A percentile compares a stretch with the other conserved stretches of the same genome.
Conservation (phyloP, 2,797 vertebrate species). For the Petrocephalus sullivani region DNA sequence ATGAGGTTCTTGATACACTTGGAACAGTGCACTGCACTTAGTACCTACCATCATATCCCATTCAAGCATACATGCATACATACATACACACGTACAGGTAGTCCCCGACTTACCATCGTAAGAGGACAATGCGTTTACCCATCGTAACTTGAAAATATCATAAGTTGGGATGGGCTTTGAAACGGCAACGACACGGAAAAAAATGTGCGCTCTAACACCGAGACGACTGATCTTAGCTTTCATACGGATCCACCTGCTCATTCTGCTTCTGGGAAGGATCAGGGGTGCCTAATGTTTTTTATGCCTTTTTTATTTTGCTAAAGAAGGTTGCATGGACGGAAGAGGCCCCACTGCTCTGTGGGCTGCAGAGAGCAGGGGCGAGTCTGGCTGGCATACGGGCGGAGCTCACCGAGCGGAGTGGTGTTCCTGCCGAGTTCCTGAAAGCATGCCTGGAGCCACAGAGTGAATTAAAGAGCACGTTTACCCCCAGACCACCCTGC, state of each 20-base stretch:
- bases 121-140: no score
- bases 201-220: no score
- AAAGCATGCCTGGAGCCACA: not conserved
- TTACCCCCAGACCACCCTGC: not conserved
- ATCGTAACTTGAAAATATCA: no score
- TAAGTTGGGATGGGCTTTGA: no score
- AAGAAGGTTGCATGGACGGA: not conserved
- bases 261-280: not conserved
- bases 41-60: not conserved
- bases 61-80: not conserved
- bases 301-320: not conserved
- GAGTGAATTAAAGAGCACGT: conserved; percentile 3
- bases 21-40: not conserved
- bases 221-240: not conserved
- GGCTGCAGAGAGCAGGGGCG: not conserved
- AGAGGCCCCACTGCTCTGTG: not conserved
- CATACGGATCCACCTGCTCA: not conserved
- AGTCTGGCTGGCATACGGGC: not conserved
- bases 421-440: not conserved
- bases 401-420: not conserved
- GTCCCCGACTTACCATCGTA: no score
- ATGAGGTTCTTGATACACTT: not conserved
- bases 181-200: no score
- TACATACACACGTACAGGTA: no score
- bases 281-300: not conserved